These are phyloP conservation scores for Palythoa caribaeorum DNA, from an alignment of 92 coral and sea anemone species.

Conservation along the genomic window DNA sequence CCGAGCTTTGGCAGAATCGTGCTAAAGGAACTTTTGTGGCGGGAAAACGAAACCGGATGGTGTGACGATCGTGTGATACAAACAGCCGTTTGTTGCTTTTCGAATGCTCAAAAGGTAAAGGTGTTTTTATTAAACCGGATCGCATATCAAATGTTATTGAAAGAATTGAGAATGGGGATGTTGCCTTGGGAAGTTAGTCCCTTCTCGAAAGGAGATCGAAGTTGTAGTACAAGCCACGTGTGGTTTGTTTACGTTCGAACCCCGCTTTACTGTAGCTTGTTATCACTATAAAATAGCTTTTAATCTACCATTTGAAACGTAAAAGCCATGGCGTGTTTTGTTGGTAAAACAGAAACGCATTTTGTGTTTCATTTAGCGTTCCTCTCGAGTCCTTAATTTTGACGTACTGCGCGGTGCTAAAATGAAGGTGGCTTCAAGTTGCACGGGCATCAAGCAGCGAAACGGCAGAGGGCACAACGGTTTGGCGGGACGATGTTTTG, in stretches of 20 bases:
- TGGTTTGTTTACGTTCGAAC: constrained; percentile 91
- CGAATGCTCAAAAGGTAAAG: constrained; percentile 31
- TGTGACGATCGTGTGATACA: constrained; percentile 66
- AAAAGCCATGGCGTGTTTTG: background rate
- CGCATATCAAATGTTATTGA: background rate
- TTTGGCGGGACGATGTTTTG: constrained; percentile 44
- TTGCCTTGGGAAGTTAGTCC: constrained; percentile 17
- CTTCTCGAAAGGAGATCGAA: constrained; percentile 45
- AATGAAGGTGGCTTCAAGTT: constrained; percentile 11
- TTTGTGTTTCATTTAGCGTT: constrained; percentile 26
- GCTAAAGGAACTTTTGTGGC: constrained; percentile 71
- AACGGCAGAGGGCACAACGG: constrained; percentile 29
- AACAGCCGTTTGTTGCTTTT: constrained; percentile 35
- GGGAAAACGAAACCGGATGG: constrained; percentile 82
- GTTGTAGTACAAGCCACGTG: constrained; percentile 81
- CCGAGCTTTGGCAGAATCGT: constrained; percentile 54
- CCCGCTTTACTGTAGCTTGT: constrained; percentile 34
- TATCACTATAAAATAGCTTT: background rate
- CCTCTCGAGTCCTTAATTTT: constrained; percentile 19
- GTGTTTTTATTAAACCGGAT: background rate
- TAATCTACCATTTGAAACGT: background rate
- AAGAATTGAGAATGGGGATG: constrained; percentile 8
- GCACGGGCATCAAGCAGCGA: constrained; percentile 49
- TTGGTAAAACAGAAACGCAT: background rate
- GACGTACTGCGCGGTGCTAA: background rate